Conservation (phyloP, 2,113 vertebrate genomes). For the Strix uralensis region DNA sequence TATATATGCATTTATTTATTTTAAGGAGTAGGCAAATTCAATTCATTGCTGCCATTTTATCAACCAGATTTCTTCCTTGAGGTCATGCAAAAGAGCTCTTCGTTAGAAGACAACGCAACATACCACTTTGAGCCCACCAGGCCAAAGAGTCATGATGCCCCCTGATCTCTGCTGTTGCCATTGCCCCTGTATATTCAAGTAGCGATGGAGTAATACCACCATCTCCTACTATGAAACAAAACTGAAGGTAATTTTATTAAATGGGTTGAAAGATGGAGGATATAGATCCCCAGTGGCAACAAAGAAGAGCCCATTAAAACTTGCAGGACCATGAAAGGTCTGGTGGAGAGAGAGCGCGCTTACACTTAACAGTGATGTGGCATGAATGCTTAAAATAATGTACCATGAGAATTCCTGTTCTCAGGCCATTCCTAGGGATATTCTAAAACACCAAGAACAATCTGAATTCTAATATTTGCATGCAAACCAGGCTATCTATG, state of each 20-base stretch:
- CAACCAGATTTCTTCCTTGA: not conserved
- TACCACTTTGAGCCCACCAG: not conserved
- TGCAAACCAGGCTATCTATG: constrained; percentile 1
- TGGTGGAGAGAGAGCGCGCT: not conserved
- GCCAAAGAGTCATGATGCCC: not conserved
- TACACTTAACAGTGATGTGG: not conserved
- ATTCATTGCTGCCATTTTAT: not conserved
- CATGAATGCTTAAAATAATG: constrained; percentile 13
- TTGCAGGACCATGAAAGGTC: not conserved
- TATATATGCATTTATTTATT: not conserved
- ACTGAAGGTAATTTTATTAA: not conserved
- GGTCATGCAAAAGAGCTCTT: not conserved
- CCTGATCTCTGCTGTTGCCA: not conserved
- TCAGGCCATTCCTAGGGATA: not conserved
- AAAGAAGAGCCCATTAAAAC: not conserved
- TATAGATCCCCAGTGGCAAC: not conserved
- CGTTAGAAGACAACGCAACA: not conserved
- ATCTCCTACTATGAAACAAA: not conserved
- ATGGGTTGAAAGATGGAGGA: not conserved
- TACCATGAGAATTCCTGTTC: not conserved
- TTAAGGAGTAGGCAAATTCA: not conserved
- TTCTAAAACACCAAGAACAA: not conserved
- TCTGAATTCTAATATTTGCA: constrained; percentile 26
- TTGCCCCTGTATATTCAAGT: not conserved
- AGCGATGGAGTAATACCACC: not conserved